Percentiles rank a stretch among this genome's conserved stretches.
Conservation (phyloP, 1,140 invertebrate genomes). For the Caenorhabditis latens region DNA sequence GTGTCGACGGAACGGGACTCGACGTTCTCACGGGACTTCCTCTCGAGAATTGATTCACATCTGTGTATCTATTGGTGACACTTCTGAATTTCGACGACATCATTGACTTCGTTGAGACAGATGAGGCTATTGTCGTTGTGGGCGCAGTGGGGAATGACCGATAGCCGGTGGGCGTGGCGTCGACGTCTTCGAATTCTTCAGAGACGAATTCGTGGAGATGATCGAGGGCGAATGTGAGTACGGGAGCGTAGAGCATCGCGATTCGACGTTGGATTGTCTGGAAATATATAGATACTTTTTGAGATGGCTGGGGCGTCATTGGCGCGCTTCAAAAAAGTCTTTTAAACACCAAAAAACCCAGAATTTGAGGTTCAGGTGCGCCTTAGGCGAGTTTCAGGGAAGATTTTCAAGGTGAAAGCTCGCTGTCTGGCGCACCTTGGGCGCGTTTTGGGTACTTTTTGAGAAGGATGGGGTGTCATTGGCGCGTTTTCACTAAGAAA, state of each 20-base stretch:
- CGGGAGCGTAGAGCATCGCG: constrained; percentile 89
- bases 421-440: too few relatives aligned
- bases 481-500: too few relatives aligned
- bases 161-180: constrained; percentile 1
- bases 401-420: too few relatives aligned
- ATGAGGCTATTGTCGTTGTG: neutral
- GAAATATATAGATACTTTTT: constrained; percentile 50
- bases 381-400: too few relatives aligned
- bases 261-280: constrained; percentile 88
- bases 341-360: too few relatives aligned
- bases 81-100: neutral
- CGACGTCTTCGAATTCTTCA: constrained; percentile 2
- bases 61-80: neutral
- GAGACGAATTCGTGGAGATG: constrained; percentile 82
- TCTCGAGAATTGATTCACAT: neutral
- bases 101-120: neutral
- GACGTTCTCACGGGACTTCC: constrained; percentile 5
- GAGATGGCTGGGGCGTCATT: too few relatives aligned
- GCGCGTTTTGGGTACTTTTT: too few relatives aligned
- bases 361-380: too few relatives aligned
- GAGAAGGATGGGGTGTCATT: too few relatives aligned
- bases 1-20: neutral
- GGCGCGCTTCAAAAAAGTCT: too few relatives aligned
- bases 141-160: neutral
- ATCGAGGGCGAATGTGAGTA: constrained; percentile 88